Percentiles rank a stretch among this genome's conserved stretches.
Evolutionary conservation across 2,113 vertebrate genomes (phyloP).

Genomic region (Nymphicus hollandicus): DNA sequence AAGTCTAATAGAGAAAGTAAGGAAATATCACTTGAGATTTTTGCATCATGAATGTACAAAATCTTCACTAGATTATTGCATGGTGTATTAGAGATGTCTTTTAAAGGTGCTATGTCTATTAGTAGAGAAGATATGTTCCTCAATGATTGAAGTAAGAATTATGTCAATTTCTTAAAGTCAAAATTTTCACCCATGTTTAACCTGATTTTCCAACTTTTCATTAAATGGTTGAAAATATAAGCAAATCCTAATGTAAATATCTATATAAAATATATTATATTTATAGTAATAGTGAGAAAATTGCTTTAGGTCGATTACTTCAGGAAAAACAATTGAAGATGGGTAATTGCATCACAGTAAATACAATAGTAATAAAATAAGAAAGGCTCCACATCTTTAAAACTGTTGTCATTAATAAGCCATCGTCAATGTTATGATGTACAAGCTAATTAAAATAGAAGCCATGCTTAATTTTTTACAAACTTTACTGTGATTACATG

Average conservation of each 20-base stretch:
- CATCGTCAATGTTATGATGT: neutral
- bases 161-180: neutral
- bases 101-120: neutral
- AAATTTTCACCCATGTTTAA: neutral
- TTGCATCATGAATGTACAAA: rapidly evolving
- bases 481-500: neutral
- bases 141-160: neutral
- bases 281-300: neutral
- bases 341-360: rapidly evolving
- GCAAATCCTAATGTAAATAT: neutral
- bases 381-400: neutral
- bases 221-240: neutral
- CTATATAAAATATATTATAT: neutral
- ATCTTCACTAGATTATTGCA: neutral
- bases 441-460: neutral
- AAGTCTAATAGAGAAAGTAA: neutral
- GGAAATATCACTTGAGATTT: neutral
- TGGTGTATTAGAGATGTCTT: neutral
- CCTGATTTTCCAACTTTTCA: neutral
- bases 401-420: neutral
- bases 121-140: neutral
- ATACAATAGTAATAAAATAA: neutral
- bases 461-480: neutral
- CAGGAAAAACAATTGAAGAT: neutral
- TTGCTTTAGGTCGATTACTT: neutral